These are phyloP conservation scores for Oreortyx pictus DNA, from an alignment of 2,797 vertebrate species.

Conservation along the genomic window DNA sequence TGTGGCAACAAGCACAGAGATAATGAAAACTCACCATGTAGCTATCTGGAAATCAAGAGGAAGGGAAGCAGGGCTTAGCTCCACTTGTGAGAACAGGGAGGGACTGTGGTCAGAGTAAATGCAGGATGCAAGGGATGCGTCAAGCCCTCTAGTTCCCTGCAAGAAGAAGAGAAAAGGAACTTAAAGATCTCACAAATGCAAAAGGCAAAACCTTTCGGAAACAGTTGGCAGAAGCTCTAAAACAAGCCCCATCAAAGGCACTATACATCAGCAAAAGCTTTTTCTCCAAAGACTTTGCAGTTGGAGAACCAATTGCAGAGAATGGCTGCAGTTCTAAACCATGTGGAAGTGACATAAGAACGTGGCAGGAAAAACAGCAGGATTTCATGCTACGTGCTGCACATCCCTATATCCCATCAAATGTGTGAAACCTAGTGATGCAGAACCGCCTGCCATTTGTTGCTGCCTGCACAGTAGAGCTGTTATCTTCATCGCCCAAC, in stretches of 20 bases:
- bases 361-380: neutral
- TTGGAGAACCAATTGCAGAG: neutral
- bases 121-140: slow-evolving; percentile 65
- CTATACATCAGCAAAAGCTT: neutral
- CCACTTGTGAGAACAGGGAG: slow-evolving; percentile 45
- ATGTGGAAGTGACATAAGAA: neutral
- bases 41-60: slow-evolving; percentile 65
- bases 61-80: slow-evolving; percentile 61
- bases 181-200: neutral
- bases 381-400: neutral
- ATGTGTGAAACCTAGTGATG: rapidly evolving
- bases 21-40: slow-evolving; percentile 69
- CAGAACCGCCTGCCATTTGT: neutral
- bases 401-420: neutral
- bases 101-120: slow-evolving; percentile 64
- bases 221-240: neutral
- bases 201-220: slow-evolving; percentile 33
- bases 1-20: slow-evolving; percentile 56
- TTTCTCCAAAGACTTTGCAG: neutral
- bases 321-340: neutral
- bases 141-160: slow-evolving; percentile 64
- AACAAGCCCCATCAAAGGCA: neutral
- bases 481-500: neutral
- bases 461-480: neutral
- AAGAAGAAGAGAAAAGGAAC: slow-evolving; percentile 17